Percentiles rank a stretch among this genome's conserved stretches.
These are phyloP conservation scores for Ptychoptera albimana DNA, from an alignment of 2,888 invertebrate genomes.

Conservation along the genomic window DNA sequence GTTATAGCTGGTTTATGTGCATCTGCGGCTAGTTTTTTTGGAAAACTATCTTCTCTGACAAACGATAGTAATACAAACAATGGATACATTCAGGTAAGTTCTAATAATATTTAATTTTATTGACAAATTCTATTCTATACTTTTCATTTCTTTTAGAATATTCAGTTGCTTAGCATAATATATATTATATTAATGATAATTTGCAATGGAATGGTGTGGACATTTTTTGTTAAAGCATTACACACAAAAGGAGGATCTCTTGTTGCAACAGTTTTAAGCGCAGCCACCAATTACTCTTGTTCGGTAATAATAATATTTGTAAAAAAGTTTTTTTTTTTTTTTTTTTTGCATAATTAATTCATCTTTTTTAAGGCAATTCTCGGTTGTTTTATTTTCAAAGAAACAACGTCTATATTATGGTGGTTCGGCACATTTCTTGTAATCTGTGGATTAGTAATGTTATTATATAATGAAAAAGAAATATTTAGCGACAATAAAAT, in stretches of 20 bases:
- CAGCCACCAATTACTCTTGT: constrained; percentile 42
- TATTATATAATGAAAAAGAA: constrained; percentile 34
- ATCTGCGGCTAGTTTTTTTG: constrained; percentile 40
- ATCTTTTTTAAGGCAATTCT: constrained; percentile 47
- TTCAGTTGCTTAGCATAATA: constrained; percentile 20
- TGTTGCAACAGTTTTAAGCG: constrained; percentile 38
- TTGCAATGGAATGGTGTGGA: constrained; percentile 39
- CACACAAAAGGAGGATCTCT: constrained; percentile 37
- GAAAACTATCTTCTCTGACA: constrained; percentile 33
- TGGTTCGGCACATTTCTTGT: constrained; percentile 56
- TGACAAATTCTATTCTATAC: no score
- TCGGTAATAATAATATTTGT: constrained; percentile 31
- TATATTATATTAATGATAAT: constrained; percentile 36
- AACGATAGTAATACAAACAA: neutral
- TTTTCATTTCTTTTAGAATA: constrained; percentile 18
- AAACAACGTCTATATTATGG: constrained; percentile 50
- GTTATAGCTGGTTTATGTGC: constrained; percentile 37
- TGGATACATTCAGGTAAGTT: neutral
- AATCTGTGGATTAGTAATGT: constrained; percentile 43
- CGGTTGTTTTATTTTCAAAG: constrained; percentile 52
- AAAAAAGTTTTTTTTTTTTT: constrained; percentile 1
- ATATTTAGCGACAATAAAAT: neutral
- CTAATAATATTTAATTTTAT: no score
- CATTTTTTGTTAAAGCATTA: constrained; percentile 41
- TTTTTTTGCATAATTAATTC: neutral